Percentiles rank a stretch among this genome's conserved stretches.
These are phyloP conservation scores for Hydropotes inermis DNA, from an alignment of 2,113 vertebrate genomes.

Conservation along the genomic window DNA sequence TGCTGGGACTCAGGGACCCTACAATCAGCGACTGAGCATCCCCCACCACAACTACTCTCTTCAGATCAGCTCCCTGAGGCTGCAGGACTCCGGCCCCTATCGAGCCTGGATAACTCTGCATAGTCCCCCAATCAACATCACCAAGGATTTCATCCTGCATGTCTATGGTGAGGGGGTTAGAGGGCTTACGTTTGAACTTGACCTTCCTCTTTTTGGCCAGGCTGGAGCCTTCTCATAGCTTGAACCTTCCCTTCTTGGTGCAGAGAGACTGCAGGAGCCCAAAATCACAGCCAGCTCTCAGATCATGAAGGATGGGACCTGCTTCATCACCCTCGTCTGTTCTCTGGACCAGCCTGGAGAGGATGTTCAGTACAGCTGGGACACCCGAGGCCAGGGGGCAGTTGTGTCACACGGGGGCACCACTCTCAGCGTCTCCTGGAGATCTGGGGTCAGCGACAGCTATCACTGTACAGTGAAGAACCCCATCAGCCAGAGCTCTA, in stretches of 20 bases:
- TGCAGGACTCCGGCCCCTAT: background rate
- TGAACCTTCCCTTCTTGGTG: background rate
- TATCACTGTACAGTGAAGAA: background rate
- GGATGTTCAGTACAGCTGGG: background rate
- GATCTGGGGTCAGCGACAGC: background rate
- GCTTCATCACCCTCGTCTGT: background rate
- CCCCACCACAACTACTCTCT: background rate
- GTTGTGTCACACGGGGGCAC: background rate
- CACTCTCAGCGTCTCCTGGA: background rate
- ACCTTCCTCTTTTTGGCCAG: background rate
- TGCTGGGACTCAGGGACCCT: background rate
- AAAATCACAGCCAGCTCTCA: background rate
- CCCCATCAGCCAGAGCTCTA: background rate
- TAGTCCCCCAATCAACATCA: background rate
- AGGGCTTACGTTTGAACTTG: background rate
- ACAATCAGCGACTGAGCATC: rapidly evolving
- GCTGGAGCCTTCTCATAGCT: background rate
- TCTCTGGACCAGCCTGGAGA: background rate
- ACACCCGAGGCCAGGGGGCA: background rate
- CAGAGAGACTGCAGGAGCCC: background rate
- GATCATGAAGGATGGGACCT: background rate
- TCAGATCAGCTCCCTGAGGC: background rate
- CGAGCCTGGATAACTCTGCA: background rate
- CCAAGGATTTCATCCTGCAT: background rate
- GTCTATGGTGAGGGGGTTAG: background rate